Evolutionary conservation across 2,797 vertebrate genomes (phyloP).

Genomic region (Artibeus lituratus): DNA sequence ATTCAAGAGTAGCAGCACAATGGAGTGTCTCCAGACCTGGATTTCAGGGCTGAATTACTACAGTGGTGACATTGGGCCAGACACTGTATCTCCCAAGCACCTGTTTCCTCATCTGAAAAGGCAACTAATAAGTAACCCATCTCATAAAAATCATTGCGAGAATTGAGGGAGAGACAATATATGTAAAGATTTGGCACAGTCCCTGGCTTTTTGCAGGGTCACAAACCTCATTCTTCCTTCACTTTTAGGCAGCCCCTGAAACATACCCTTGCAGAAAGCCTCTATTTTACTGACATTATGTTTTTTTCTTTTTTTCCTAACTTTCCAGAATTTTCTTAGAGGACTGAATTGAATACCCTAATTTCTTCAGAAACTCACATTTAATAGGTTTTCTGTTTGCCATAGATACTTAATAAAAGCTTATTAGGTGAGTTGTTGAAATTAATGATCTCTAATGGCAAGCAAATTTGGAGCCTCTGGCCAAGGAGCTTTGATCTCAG

Average conservation of each 20-base stretch:
- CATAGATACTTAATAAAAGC: neutral
- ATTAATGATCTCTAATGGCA: conserved; percentile 18
- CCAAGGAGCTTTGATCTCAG: neutral
- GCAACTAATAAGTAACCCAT: neutral
- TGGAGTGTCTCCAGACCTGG: neutral
- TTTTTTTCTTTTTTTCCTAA: neutral
- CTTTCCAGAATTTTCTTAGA: neutral
- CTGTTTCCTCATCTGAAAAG: neutral
- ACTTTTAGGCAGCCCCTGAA: neutral
- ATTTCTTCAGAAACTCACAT: neutral
- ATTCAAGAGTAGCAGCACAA: neutral
- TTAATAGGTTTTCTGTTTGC: neutral
- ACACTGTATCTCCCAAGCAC: neutral
- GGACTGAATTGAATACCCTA: neutral
- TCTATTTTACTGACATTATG: neutral
- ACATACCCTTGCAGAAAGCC: neutral
- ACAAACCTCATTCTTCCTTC: neutral
- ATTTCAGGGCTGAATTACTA: neutral
- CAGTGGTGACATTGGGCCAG: neutral
- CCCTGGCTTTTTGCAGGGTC: neutral
- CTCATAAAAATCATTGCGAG: neutral
- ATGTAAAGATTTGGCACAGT: neutral
- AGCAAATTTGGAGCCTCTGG: neutral
- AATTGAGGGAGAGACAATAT: neutral
- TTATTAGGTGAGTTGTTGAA: conserved; percentile 3